phyloP scores from a whole-genome alignment of 2,113 vertebrate genomes.

The Ornithorhynchus anatinus region DNA sequence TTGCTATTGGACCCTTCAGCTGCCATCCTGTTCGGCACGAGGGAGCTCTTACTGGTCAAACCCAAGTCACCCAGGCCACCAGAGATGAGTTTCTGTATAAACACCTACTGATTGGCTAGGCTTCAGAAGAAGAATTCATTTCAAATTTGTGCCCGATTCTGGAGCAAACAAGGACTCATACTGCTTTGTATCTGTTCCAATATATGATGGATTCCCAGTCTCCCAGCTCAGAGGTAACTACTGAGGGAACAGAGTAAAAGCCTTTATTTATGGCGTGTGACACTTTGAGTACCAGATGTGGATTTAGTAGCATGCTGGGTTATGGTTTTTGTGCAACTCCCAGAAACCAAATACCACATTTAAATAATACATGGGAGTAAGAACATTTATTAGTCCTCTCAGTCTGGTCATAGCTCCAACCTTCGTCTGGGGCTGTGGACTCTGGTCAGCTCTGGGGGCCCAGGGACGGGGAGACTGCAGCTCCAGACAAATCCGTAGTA shows the following conservation, averaged over 20 bases:
- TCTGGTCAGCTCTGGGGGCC: neutral
- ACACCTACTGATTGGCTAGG: too few relatives aligned
- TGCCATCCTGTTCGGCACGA: too few relatives aligned
- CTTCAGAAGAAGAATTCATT: too few relatives aligned
- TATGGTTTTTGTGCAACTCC: conserved; percentile 20
- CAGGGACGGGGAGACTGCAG: neutral
- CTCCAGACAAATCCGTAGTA: too few relatives aligned
- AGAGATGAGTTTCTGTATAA: too few relatives aligned
- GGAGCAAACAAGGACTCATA: neutral
- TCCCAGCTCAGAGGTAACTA: conserved; percentile 43
- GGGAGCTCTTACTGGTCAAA: too few relatives aligned
- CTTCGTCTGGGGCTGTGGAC: neutral
- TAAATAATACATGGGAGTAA: conserved; percentile 10
- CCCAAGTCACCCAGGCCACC: too few relatives aligned
- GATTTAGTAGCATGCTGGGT: conserved; percentile 41
- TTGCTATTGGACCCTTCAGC: too few relatives aligned
- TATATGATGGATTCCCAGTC: conserved; percentile 56
- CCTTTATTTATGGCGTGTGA: conserved; percentile 49
- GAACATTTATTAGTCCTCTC: too few relatives aligned
- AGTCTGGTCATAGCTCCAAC: too few relatives aligned
- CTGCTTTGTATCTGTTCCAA: conserved; percentile 46
- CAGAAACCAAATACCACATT: neutral
- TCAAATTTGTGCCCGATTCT: too few relatives aligned
- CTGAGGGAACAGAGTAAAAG: conserved; percentile 52
- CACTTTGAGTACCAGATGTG: conserved; percentile 47